Conservation (phyloP, 2,888 invertebrate genomes). For the Nemotelus nigrinus region DNA sequence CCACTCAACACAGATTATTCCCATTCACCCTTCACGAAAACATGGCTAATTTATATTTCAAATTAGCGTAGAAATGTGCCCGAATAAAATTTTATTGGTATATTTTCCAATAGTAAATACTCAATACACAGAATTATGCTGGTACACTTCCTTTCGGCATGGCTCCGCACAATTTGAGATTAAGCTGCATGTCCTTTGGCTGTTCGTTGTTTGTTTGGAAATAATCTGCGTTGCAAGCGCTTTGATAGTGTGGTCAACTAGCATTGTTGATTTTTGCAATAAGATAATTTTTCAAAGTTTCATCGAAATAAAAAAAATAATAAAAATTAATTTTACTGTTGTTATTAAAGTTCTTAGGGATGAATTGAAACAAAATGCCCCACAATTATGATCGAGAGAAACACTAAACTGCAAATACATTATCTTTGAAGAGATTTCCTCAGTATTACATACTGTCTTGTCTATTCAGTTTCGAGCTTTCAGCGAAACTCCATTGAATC, state of each 20-base stretch:
- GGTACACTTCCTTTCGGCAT: constrained; percentile 16
- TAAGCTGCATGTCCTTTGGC: not conserved
- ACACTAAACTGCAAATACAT: no score
- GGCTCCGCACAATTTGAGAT: not conserved
- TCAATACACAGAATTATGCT: constrained; percentile 27
- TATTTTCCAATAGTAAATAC: constrained; percentile 40
- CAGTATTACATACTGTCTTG: constrained; percentile 3
- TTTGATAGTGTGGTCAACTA: no score
- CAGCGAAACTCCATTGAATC: constrained; percentile 16
- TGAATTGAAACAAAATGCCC: no score
- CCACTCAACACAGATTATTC: constrained; percentile 35
- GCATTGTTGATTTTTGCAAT: no score
- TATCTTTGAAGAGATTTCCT: no score
- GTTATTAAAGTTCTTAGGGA: no score
- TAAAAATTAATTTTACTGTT: no score
- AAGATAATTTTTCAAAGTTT: no score
- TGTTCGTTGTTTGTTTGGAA: not conserved
- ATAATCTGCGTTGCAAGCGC: not conserved
- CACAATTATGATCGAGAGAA: no score
- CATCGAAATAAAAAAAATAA: no score
- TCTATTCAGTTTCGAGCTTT: not conserved
- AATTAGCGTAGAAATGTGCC: constrained; percentile 43
- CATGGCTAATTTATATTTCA: constrained; percentile 41
- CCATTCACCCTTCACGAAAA: constrained; percentile 12
- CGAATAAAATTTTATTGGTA: constrained; percentile 43